Conservation (phyloP, 2,888 invertebrate genomes). For the Nymphalis polychloros region DNA sequence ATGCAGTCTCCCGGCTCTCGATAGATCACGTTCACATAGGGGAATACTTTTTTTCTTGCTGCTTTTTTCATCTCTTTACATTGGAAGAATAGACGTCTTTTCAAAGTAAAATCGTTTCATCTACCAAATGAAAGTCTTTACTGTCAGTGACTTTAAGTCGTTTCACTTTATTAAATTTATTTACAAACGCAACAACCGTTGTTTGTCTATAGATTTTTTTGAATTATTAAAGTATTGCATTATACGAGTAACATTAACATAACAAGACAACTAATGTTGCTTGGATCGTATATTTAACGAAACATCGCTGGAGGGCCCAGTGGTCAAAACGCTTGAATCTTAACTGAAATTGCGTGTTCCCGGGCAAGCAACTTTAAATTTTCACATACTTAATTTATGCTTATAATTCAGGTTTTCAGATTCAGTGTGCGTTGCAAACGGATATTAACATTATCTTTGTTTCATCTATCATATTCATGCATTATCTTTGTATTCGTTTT, state of each 20-base stretch:
- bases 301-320: too few relatives aligned
- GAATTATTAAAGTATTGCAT: not conserved
- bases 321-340: too few relatives aligned
- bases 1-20: constrained; percentile 60
- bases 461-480: too few relatives aligned
- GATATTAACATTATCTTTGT: too few relatives aligned
- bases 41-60: constrained; percentile 49
- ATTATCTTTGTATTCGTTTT: too few relatives aligned
- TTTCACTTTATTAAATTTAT: constrained; percentile 12
- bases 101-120: constrained; percentile 16
- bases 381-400: too few relatives aligned
- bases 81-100: constrained; percentile 30
- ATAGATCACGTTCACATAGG: constrained; percentile 65
- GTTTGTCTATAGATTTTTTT: not conserved
- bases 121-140: constrained; percentile 11
- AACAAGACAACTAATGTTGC: not conserved
- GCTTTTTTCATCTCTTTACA: constrained; percentile 30
- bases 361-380: too few relatives aligned
- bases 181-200: constrained; percentile 11
- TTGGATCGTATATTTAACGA: not conserved
- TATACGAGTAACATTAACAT: not conserved
- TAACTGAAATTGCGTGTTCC: too few relatives aligned
- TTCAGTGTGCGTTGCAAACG: too few relatives aligned
- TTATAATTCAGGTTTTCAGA: too few relatives aligned
- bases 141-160: constrained; percentile 12